These are phyloP conservation scores for Lamellibrachia columna DNA, from an alignment of 2,888 invertebrate genomes.

Conservation along the genomic window DNA sequence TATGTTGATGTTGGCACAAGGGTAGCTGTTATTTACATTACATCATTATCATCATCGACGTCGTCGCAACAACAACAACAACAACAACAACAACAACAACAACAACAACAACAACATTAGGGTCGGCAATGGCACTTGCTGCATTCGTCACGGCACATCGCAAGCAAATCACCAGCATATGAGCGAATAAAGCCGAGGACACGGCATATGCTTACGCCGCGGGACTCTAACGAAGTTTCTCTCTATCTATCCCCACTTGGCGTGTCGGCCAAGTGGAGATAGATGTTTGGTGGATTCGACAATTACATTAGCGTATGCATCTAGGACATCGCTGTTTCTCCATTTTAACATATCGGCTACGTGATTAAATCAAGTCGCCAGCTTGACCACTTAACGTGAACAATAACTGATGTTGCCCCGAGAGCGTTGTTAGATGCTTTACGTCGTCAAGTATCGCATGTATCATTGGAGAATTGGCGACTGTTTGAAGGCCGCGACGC, in stretches of 20 bases:
- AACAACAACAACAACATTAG: not conserved
- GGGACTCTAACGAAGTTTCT: not conserved
- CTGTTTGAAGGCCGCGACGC: not conserved
- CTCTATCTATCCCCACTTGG: not conserved
- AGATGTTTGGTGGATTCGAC: not conserved
- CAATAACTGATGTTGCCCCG: not conserved
- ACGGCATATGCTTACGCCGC: not conserved
- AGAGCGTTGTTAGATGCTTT: not conserved
- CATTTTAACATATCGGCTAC: not conserved
- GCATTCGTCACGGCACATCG: not conserved
- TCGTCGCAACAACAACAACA: not conserved
- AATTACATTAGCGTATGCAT: not conserved
- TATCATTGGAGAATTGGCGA: not conserved
- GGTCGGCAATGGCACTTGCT: not conserved
- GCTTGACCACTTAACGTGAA: constrained; percentile 1
- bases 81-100: not conserved
- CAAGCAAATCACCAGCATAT: not conserved
- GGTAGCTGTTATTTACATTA: not conserved
- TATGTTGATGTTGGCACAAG: not conserved
- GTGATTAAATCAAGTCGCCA: not conserved
- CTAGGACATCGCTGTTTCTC: not conserved
- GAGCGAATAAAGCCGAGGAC: not conserved
- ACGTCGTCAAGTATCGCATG: not conserved
- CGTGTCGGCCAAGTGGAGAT: not conserved
- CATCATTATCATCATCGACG: not conserved